Evolutionary conservation across 2,888 invertebrate species (phyloP).

Genomic region (Thysanoteuthis rhombus): DNA sequence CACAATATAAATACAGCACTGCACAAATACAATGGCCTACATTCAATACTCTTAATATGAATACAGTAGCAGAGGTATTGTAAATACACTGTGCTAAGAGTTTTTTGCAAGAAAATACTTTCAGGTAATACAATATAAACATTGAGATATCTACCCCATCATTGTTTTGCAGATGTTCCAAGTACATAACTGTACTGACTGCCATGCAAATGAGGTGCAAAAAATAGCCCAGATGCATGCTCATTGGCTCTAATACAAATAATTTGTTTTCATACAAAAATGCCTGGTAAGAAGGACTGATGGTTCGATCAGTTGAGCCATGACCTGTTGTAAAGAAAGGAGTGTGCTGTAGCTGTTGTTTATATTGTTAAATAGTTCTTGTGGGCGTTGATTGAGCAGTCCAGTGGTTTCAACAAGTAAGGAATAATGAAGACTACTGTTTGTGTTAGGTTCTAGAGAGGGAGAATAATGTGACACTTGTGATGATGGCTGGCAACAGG

Average conservation of each 20-base stretch:
- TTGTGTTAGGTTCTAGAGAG: not conserved
- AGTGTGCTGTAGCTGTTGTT: not conserved
- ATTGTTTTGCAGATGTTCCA: not conserved
- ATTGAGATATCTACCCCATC: not conserved
- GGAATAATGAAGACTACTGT: not conserved
- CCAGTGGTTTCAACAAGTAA: not conserved
- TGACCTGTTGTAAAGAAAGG: not conserved
- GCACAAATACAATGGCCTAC: conserved; percentile 12
- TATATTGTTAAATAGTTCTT: not conserved
- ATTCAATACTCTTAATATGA: not conserved
- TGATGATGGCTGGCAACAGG: not conserved
- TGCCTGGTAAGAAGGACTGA: not conserved
- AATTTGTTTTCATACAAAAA: not conserved
- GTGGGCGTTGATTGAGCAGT: not conserved
- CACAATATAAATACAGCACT: not conserved
- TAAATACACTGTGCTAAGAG: not conserved
- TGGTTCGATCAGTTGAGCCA: not conserved
- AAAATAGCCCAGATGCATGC: not conserved
- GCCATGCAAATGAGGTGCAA: not conserved
- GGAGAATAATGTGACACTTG: not conserved
- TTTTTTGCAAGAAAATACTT: not conserved
- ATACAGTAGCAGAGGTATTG: not conserved
- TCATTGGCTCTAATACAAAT: not conserved
- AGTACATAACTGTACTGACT: not conserved
- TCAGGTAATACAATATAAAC: not conserved